Evolutionary conservation across 2,888 invertebrate genomes (phyloP).

Genomic region (Aplocera efformata): DNA sequence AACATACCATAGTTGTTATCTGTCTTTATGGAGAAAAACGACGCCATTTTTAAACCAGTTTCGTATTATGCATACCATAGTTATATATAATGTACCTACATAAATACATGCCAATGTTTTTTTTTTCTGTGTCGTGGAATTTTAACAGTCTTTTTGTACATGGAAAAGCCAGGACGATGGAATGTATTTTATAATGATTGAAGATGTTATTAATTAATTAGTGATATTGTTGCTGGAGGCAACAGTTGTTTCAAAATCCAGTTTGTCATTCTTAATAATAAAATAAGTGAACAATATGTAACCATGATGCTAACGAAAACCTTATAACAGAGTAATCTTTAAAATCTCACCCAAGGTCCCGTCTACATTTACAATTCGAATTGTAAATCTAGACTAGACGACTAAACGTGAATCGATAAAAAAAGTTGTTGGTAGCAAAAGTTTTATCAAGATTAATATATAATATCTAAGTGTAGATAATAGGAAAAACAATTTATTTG

Average conservation of each 20-base stretch:
- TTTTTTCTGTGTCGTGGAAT: conserved; percentile 35
- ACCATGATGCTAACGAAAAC: too few relatives aligned
- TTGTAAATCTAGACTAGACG: too few relatives aligned
- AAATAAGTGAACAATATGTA: too few relatives aligned
- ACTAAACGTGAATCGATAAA: too few relatives aligned
- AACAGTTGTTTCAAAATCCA: neutral
- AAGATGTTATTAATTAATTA: neutral
- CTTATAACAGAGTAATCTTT: too few relatives aligned
- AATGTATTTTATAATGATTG: neutral
- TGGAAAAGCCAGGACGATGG: conserved; percentile 5
- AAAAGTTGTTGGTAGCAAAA: too few relatives aligned
- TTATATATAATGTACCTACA: conserved; percentile 48
- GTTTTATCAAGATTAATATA: too few relatives aligned
- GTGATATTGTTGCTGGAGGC: neutral
- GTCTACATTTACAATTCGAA: too few relatives aligned
- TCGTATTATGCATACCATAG: conserved; percentile 43
- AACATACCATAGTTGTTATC: neutral
- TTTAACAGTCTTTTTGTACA: conserved; percentile 33
- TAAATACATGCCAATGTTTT: conserved; percentile 45
- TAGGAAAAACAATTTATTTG: too few relatives aligned
- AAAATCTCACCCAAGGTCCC: too few relatives aligned
- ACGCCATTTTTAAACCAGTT: conserved; percentile 50
- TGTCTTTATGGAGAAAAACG: conserved; percentile 28
- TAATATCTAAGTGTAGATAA: too few relatives aligned
- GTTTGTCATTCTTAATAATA: neutral